A percentile compares a stretch with the other conserved stretches of the same genome.
Conservation (phyloP, 2,113 vertebrate species). For the Vombatus ursinus region DNA sequence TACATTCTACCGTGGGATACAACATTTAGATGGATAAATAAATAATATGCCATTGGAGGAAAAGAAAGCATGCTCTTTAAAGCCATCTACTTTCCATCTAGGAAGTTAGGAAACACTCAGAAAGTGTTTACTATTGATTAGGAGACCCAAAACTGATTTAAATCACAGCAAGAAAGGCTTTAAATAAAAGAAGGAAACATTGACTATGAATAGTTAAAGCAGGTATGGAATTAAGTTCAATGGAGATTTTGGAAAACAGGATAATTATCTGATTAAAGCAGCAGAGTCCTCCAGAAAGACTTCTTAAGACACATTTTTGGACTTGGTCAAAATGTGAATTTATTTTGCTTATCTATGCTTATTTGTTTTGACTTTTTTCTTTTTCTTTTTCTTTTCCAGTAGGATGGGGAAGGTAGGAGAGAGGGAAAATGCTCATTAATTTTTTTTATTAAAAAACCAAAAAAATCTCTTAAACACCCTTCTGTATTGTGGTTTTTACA, state of each 20-base stretch:
- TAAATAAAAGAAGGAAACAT: background rate
- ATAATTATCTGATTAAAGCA: background rate
- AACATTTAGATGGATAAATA: slow-evolving; percentile 27
- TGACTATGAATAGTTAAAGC: background rate
- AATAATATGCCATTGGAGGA: background rate
- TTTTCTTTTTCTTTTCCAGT: background rate
- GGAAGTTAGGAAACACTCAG: background rate
- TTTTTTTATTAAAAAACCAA: background rate
- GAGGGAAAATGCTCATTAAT: background rate
- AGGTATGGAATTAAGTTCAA: background rate
- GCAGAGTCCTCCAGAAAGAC: background rate
- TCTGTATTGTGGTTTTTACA: background rate
- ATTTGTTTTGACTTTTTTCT: background rate
- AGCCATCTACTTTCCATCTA: background rate
- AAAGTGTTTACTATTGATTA: background rate
- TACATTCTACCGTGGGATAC: slow-evolving; percentile 53
- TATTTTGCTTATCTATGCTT: background rate
- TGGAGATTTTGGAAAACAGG: background rate
- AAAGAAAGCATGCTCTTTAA: background rate
- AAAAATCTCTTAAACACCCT: background rate
- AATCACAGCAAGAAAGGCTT: background rate
- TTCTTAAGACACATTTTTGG: background rate
- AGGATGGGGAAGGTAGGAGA: background rate
- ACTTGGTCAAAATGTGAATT: background rate
- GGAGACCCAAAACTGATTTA: background rate